Base-by-base conservation (phyloP, 2,113 vertebrate genomes). In the Sprattus sprattus region DNA sequence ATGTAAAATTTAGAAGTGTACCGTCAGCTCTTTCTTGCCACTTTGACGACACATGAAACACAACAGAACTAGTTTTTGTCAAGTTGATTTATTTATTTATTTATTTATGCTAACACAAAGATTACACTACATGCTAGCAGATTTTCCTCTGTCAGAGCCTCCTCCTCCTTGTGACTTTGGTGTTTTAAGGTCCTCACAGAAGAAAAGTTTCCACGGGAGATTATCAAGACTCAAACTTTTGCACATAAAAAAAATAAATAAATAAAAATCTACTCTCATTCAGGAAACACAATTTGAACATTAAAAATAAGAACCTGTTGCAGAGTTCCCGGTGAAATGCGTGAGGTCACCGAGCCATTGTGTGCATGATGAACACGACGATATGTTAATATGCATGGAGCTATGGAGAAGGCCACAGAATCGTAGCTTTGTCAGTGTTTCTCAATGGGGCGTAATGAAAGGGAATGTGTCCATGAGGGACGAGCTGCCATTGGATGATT, bases 11-110 rank as follows among this genome's bases (percentile, higher is more conserved):
- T 87, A 82, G 92, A 93, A 93, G 93, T 92, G 93, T 90, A 90
- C 91, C 91, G 90, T 90, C 90, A 93, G 88, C 90, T 91, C 92
- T 92, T 93, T 71, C 64, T 11, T 8, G 64, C 92, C 91, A 92
- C 94, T 94, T 93, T 95, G 95, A 95, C 93, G 90, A 91, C 92
- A 92, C 93, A 94, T 95, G 93, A 94, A 95, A 95, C 88, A 75
- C 91, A 91, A 92, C 90, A 90, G 92, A 90, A 88, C 88, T 90
- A 90, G 89, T 91, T 93, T 91, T 88, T 89, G 60, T 25, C 22
- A 28, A n/a, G 60, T 67, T 67, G 60, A 25, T 67, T 67, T 57
- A 22, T 57, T 67, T 67, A 28, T 71, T 71, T 71, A 71, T 71
- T 71, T 71, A 71, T 71, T 71, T 32, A 71, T 28, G 25, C 64